Base-by-base conservation (phyloP, 2,797 vertebrate genomes). In the Pseudotriccus pelzelni region DNA sequence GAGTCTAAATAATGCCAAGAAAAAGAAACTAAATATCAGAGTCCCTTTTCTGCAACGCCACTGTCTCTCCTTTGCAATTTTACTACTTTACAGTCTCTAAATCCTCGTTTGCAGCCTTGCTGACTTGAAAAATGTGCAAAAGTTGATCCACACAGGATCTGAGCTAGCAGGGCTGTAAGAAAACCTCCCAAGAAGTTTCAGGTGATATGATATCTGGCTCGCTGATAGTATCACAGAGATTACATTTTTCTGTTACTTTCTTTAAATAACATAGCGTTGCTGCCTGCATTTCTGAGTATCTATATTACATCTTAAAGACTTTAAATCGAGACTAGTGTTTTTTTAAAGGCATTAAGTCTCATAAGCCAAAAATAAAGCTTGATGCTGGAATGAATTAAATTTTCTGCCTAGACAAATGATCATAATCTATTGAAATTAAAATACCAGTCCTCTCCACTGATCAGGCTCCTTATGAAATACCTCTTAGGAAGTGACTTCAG, bases 11-110 rank as follows among this genome's bases (percentile, higher is more conserved):
- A 95, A 95, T 44, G 95, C 95, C 94, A 97, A 96, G 94, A 95
- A 96, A 97, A 96, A 96, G 95, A 97, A 96, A 96, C 94, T 75
- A 92, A 96, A 93, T 89, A 95, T 79, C 79, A 58, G 68, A 89
- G 59, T 94, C 90, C 84, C 78, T 63, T 60, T 49, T 60, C 85
- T 91, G 80, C 89, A 93, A 59, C 39, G 43, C 63, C 72, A 84
- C 60, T 68, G 88, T 93, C 90, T 86, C 32, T 86, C 82, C 80
- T 85, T 89, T 30, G 56, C 63, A 67, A 62, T 75, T 93, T 94
- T n/a, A 90, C 90, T 74, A 24, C 93, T 89, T 95, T 36, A 59
- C 70, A 81, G 83, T n/a, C 75, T 69, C 91, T 75, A 83, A 90
- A 90, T 63, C 82, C 75, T 87, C 77, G 72, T 86, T 85, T 90